Evolutionary conservation across 2,888 invertebrate species (phyloP).

Genomic region (Clusia tigrina): DNA sequence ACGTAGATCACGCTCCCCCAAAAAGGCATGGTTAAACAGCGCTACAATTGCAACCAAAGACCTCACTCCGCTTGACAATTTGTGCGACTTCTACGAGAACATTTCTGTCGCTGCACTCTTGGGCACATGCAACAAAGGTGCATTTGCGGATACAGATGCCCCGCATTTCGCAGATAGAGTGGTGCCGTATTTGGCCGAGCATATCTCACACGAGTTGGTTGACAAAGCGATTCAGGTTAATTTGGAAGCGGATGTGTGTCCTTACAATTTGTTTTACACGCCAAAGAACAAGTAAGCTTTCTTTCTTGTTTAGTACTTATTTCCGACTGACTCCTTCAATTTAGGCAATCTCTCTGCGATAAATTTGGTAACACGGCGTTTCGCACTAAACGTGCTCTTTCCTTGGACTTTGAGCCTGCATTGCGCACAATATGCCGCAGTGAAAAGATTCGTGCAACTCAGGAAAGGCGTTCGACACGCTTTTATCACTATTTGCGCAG

Average conservation of each 20-base stretch:
- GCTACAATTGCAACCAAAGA: slow-evolving; percentile 44
- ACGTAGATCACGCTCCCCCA: slow-evolving; percentile 56
- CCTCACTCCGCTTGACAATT: slow-evolving; percentile 58
- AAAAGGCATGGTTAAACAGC: slow-evolving; percentile 53
- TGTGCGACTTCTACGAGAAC: slow-evolving; percentile 65
- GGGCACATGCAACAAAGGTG: slow-evolving; percentile 28
- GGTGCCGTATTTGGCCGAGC: slow-evolving; percentile 49
- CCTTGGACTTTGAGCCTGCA: slow-evolving; percentile 75
- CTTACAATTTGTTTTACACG: slow-evolving; percentile 59
- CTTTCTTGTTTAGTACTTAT: not conserved
- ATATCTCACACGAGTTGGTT: slow-evolving; percentile 54
- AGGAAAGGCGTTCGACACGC: slow-evolving; percentile 74
- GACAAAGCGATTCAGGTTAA: slow-evolving; percentile 54
- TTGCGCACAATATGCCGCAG: slow-evolving; percentile 75
- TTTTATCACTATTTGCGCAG: slow-evolving; percentile 82
- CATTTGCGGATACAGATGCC: slow-evolving; percentile 4
- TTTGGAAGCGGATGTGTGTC: slow-evolving; percentile 49
- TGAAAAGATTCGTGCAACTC: slow-evolving; percentile 69
- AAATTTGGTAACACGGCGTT: slow-evolving; percentile 65
- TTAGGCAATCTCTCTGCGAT: slow-evolving; percentile 66
- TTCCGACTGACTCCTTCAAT: slow-evolving; percentile 43
- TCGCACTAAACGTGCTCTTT: slow-evolving; percentile 68
- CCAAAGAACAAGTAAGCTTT: slow-evolving; percentile 47
- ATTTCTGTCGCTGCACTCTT: slow-evolving; percentile 59
- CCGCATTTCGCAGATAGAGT: slow-evolving; percentile 48